Conservation (phyloP, 2,888 invertebrate species). For the Drosophila macrospina region DNA sequence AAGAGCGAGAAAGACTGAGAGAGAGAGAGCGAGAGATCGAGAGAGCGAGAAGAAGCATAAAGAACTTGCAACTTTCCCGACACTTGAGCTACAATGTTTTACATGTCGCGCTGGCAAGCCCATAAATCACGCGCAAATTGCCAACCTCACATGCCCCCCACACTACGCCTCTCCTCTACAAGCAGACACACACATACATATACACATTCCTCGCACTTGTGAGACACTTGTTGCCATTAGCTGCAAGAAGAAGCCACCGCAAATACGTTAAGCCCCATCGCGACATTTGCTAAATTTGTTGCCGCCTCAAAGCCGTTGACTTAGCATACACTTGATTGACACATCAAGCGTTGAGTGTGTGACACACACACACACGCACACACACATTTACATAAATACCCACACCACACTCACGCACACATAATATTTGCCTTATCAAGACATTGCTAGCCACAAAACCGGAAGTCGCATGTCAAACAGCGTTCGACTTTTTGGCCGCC, state of each 20-base stretch:
- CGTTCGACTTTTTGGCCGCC: slow-evolving; percentile 41
- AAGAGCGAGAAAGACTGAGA: neutral
- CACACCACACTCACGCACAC: neutral
- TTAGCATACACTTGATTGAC: slow-evolving; percentile 57
- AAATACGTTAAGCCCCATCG: slow-evolving; percentile 38
- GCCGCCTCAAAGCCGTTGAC: slow-evolving; percentile 37
- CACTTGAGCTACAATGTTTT: slow-evolving; percentile 44
- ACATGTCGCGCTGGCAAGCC: slow-evolving; percentile 39
- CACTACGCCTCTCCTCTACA: neutral
- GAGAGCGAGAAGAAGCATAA: neutral
- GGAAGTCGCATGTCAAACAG: slow-evolving; percentile 64
- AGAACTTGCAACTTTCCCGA: slow-evolving; percentile 24
- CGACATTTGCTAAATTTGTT: slow-evolving; percentile 48
- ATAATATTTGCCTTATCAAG: slow-evolving; percentile 44
- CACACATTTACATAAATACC: slow-evolving; percentile 10
- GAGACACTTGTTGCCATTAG: slow-evolving; percentile 64
- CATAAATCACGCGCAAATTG: slow-evolving; percentile 65
- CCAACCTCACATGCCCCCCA: slow-evolving; percentile 28
- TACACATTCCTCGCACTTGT: slow-evolving; percentile 33
- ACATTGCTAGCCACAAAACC: slow-evolving; percentile 26
- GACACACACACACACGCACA: slow-evolving; percentile 26
- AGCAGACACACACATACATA: too few relatives aligned
- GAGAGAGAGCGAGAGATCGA: neutral
- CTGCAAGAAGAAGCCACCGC: slow-evolving; percentile 37
- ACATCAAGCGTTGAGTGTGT: slow-evolving; percentile 44